These are phyloP conservation scores for Antheraea assamensis DNA, from an alignment of 2,888 invertebrate genomes.

Conservation along the genomic window DNA sequence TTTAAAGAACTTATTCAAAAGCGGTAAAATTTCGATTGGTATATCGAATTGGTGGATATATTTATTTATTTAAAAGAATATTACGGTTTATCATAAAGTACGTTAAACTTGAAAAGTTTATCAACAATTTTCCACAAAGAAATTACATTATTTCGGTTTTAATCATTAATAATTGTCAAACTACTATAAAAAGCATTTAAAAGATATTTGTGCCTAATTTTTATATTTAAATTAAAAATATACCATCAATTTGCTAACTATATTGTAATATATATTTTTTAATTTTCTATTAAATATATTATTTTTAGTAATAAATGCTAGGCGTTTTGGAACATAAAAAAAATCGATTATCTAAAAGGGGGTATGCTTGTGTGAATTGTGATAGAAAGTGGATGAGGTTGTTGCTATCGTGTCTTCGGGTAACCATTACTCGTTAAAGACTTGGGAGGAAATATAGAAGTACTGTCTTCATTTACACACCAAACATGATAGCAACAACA, in stretches of 20 bases:
- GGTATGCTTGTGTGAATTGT: background rate
- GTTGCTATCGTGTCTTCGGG: background rate
- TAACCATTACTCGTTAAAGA: background rate
- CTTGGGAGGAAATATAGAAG: background rate
- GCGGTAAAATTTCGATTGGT: background rate
- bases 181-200: too few species aligned
- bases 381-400: conserved; percentile 3
- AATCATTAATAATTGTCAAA: too few species aligned
- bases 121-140: background rate
- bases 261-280: background rate
- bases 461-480: background rate
- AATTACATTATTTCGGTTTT: too few species aligned
- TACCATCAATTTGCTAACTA: background rate
- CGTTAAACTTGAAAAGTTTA: background rate
- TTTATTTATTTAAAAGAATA: background rate
- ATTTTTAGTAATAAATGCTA: conserved; percentile 16
- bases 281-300: background rate
- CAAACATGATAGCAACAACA: conserved; percentile 45
- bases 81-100: too few species aligned
- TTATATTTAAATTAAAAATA: background rate
- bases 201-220: too few species aligned
- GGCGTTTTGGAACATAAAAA: conserved; percentile 4
- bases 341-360: background rate
- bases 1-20: background rate
- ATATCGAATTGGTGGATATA: background rate